Evolutionary conservation across 2,888 invertebrate species (phyloP), one percentile per base, ranked within the genome.

Genomic region (Phlogophora meticulosa): DNA sequence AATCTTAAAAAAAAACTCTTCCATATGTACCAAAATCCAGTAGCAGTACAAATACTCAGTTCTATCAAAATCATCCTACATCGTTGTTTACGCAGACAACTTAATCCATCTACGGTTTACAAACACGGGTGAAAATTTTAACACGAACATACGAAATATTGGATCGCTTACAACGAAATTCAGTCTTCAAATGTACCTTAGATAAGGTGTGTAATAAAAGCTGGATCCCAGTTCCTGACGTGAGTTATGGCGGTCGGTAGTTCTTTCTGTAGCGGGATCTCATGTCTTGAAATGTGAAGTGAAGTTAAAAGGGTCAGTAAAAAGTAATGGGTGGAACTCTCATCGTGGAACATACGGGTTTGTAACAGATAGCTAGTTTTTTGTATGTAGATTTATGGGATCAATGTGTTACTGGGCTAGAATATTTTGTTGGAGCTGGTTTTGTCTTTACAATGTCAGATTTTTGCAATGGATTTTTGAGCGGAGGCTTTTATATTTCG

Each of bases 201-300:
- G 81, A 80, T 80, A 81, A 81, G 80, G 80, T 81, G 68, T 75
- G 82, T 80, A 81, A 80, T 82, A 81, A 83, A 80, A 80, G 72
- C 81, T 65, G 72, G 78, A 80, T 78, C 71, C 66, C 58, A 73
- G 73, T 71, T 71, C 68, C 58, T 60, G 78, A 78, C 80, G 80
- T 86, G 80, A 86, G 73, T 84, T 85, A 86, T 85, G 32, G 78
- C 77, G 78, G 78, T 83, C 80, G 78, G 81, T 80, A 78, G 80
- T 78, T 82, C 82, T 84, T 84, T 79, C 77, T 78, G 78, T 82
- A 78, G 63, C 75, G 60, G 75, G 70, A 71, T 78, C 78, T 81
- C 78, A 70, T 78, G 81, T 70, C 73, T 72, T 72, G 76, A 76
- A 80, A 78, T 77, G 72, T 78, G 81, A 79, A 82, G 68, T 80